These are phyloP conservation scores for Drosophila anceps DNA, from an alignment of 2,888 invertebrate genomes.

Conservation along the genomic window DNA sequence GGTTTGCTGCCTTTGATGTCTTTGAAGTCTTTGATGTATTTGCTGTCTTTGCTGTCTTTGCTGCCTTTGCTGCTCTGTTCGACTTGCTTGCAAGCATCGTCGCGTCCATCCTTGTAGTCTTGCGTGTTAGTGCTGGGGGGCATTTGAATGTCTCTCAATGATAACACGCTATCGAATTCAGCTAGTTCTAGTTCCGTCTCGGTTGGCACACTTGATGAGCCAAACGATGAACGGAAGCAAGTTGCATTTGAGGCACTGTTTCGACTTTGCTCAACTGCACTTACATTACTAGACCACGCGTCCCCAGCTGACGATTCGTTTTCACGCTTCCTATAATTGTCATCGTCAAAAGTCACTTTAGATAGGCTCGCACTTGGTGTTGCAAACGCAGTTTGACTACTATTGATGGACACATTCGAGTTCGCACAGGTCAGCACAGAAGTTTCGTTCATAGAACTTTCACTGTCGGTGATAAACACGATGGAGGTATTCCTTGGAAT, in stretches of 20 bases:
- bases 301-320: background rate
- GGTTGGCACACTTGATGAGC: background rate
- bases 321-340: background rate
- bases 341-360: background rate
- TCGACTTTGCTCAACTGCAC: accelerated
- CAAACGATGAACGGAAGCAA: background rate
- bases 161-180: background rate
- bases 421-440: accelerated
- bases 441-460: background rate
- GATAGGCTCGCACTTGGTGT: background rate
- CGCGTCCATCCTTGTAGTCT: no score
- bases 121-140: no score
- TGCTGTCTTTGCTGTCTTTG: no score
- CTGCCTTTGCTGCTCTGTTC: no score
- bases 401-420: background rate
- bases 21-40: no score
- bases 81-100: no score
- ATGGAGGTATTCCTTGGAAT: accelerated
- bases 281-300: no score
- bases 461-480: background rate
- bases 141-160: no score
- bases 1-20: no score
- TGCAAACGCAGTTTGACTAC: background rate
- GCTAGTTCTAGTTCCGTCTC: background rate
- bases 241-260: background rate